A percentile compares a stretch with the other conserved stretches of the same genome.
phyloP scores from a whole-genome alignment of 2,888 invertebrate genomes.

The Trypoxylon attenuatum region DNA sequence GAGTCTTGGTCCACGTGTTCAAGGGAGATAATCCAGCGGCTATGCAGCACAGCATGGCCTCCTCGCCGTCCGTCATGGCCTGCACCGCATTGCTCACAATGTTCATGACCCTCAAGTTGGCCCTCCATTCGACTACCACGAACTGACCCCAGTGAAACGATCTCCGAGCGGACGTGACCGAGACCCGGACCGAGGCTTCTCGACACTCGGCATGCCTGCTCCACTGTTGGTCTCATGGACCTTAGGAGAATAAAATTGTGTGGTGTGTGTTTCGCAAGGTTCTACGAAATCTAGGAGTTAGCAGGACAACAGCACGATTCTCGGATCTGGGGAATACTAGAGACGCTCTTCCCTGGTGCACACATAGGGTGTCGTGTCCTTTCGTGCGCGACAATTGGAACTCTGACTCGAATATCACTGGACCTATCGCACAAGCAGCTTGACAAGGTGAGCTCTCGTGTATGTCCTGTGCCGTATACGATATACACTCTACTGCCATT shows the following conservation, averaged over 20 bases:
- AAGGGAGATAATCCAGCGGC: conserved; percentile 91
- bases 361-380: no score
- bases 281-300: no score
- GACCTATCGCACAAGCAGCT: not conserved
- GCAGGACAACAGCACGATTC: no score
- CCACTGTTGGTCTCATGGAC: not conserved
- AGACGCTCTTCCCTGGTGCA: not conserved
- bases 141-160: conserved; percentile 29
- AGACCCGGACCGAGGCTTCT: no score
- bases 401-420: no score
- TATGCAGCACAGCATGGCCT: conserved; percentile 81
- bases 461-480: not conserved
- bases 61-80: conserved; percentile 65
- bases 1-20: conserved; percentile 92
- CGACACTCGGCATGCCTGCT: not conserved
- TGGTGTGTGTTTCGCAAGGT: not conserved
- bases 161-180: not conserved
- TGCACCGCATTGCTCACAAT: conserved; percentile 56
- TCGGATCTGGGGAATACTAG: not conserved
- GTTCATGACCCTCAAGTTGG: conserved; percentile 45
- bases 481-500: no score
- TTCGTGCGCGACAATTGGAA: no score
- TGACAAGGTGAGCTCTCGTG: not conserved
- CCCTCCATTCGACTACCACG: conserved; percentile 27
- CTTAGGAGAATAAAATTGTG: not conserved